Evolutionary conservation across 2,888 invertebrate species (phyloP), one percentile per base, ranked within the genome.

Genomic region (Halictus quadricinctus): DNA sequence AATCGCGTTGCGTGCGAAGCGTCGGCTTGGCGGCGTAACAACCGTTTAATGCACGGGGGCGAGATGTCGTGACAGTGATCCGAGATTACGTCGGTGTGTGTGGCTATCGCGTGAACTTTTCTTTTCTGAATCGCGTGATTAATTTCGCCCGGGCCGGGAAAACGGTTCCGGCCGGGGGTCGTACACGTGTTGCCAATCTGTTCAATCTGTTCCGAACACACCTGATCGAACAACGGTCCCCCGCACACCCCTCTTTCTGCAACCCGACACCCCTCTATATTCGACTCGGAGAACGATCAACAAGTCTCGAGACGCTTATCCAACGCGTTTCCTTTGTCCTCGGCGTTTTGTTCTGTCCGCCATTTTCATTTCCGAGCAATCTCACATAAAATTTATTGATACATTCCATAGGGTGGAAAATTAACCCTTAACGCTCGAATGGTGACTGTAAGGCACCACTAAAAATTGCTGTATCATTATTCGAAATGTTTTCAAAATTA

Each of bases 1-100:
- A 89, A 89, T 85, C 78, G 84, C 77, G 29, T 87, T 81, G 87
- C 90, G 83, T 87, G 54, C 54, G 88, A 76, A 21, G 88, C 78
- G 90, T 76, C 54, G 73, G 60, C 60, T 81, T 86, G 85, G 82
- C 80, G 54, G 12, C 86, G 74, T 83, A 81, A 74, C 73, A 79
- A 76, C 69, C 80, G 75, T 83, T 81, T 80, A 82, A 80, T 60
- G 66, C 83, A 74, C 76, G 81, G 5, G 36, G 36, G 76, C 76
- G 70, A 66, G 54, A 41, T 84, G 76, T 66, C 80, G 80, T 83
- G 83, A 81, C 72, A 58, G 74, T 75, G 85, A 88, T 87, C 64
- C n/a, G 46, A 41, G 81, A 85, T 88, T 85, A 70, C 54, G 66
- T 60, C 13, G 66, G 66, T 10, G 21, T 21, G 21, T 21, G 25